These are phyloP conservation scores for Andrena fulva DNA, from an alignment of 2,888 invertebrate genomes.

Conservation along the genomic window DNA sequence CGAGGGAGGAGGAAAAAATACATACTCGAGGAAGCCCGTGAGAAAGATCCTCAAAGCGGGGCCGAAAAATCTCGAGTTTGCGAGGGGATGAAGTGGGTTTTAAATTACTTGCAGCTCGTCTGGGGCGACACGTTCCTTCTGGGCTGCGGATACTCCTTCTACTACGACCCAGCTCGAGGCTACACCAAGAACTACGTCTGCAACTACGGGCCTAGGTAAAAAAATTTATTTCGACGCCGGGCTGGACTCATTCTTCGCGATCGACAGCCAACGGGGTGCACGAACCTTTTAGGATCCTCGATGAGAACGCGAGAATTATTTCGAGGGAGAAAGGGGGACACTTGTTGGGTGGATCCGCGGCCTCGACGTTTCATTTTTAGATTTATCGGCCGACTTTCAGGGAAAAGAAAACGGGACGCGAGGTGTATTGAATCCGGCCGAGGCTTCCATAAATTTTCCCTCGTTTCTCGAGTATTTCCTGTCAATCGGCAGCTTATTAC, in stretches of 20 bases:
- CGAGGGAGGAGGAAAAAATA: background rate
- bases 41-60: background rate
- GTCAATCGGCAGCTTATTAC: conserved; percentile 57
- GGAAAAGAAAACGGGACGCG: conserved; percentile 7
- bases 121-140: conserved; percentile 95
- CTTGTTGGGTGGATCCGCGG: background rate
- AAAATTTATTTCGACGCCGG: background rate
- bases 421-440: conserved; percentile 36
- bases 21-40: conserved; percentile 2
- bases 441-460: conserved; percentile 42
- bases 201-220: conserved; percentile 92
- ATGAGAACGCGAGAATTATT: too few relatives aligned
- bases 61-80: background rate
- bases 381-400: conserved; percentile 12
- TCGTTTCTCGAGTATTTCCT: conserved; percentile 49
- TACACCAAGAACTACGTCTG: conserved; percentile 94
- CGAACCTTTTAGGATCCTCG: too few relatives aligned
- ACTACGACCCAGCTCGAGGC: conserved; percentile 90
- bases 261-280: background rate
- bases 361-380: conserved; percentile 7
- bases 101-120: conserved; percentile 88
- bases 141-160: conserved; percentile 95
- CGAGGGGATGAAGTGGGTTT: conserved; percentile 24
- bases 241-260: too few relatives aligned
- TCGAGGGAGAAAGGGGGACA: too few relatives aligned